These are phyloP conservation scores for Melanerpes aurifrons DNA, from an alignment of 2,113 vertebrate species.

Conservation along the genomic window DNA sequence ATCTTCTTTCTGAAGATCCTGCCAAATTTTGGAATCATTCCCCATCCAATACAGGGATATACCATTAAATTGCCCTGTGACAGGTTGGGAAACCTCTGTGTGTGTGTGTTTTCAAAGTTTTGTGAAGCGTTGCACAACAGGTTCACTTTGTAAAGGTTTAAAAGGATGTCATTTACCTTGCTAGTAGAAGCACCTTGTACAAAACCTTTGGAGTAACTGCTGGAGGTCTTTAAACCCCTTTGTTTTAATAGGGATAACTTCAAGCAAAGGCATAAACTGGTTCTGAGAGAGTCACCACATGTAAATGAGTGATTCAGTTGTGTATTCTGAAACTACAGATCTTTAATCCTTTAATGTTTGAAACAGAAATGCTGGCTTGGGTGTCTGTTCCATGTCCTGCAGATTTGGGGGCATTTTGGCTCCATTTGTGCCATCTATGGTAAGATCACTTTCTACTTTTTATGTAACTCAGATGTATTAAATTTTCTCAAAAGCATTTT, in stretches of 20 bases:
- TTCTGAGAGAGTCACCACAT: neutral
- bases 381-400: conserved; percentile 89
- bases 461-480: neutral
- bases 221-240: neutral
- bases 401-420: conserved; percentile 88
- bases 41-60: neutral
- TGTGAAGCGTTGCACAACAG: neutral
- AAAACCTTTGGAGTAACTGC: neutral
- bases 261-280: neutral
- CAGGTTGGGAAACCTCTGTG: neutral
- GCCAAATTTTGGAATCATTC: neutral
- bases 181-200: neutral
- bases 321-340: neutral
- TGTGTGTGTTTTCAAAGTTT: no score
- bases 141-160: neutral
- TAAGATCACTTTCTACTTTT: conserved; percentile 52
- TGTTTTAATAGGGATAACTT: no score
- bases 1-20: neutral
- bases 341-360: neutral
- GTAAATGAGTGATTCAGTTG: neutral
- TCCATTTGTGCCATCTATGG: conserved; percentile 86
- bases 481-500: neutral
- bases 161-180: neutral
- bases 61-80: neutral
- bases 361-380: conserved; percentile 87